A percentile compares a stretch with the other conserved stretches of the same genome.
Evolutionary conservation across 2,113 vertebrate genomes (phyloP).

Genomic region (Xenus cinereus): DNA sequence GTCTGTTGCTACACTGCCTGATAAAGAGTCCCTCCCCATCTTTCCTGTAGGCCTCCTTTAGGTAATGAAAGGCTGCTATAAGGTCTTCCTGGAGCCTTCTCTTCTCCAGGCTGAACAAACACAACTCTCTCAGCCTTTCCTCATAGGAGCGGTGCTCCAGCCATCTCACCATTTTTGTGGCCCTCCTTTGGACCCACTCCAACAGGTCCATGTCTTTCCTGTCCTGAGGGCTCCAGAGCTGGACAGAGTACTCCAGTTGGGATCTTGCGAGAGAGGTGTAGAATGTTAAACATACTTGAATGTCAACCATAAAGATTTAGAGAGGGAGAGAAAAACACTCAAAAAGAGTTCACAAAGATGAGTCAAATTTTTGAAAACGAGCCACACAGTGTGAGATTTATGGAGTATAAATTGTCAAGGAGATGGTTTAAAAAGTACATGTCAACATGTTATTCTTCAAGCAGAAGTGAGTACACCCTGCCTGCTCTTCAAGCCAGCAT

Average conservation of each 20-base stretch:
- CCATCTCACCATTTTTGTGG: background rate
- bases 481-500: background rate
- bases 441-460: background rate
- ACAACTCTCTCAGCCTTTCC: background rate
- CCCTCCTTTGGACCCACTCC: background rate
- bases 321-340: background rate
- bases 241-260: background rate
- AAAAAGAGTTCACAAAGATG: background rate
- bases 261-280: background rate
- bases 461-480: background rate
- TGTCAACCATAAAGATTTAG: background rate
- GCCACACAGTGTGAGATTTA: background rate
- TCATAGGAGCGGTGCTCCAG: background rate
- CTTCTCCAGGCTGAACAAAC: background rate
- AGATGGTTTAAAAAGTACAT: background rate
- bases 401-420: background rate
- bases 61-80: background rate
- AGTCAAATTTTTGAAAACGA: slow-evolving; percentile 11
- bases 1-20: background rate
- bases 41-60: background rate
- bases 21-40: background rate
- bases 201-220: background rate
- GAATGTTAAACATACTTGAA: background rate
- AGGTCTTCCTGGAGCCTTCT: background rate
- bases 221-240: background rate